Base-by-base conservation (phyloP, 92 coral and sea anemone genomes). In the Zoanthus gigantus region DNA sequence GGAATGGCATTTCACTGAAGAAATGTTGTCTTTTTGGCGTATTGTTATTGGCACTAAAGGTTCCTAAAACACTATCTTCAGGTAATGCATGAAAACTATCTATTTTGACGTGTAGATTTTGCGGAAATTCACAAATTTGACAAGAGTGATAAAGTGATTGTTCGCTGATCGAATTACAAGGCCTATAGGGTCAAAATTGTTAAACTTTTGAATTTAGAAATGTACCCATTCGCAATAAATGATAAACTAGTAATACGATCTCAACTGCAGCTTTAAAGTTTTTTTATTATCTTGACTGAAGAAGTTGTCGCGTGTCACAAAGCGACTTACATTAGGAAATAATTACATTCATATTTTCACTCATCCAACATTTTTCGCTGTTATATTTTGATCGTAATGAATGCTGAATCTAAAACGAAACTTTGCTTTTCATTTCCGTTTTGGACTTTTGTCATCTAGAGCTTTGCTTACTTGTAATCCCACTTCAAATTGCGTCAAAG, bases 11-110 rank as follows among this genome's bases (percentile, higher is more conserved):
- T 37, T 37, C 42, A 37, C 42, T 37, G 42, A 37, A 37, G 58
- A 53, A 53, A 53, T 53, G 4, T 72, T 72, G 76, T 72, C 17
- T 72, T 72, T 72, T 72, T 17, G 31, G 76, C 76, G 76, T 72
- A 72, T 72, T 72, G 30, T 72, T 72, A 72, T 29, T 34, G 76
- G 76, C 76, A 72, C 76, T 72, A 72, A 72, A 72, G 76, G 76
- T 31, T 72, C 76, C 76, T 10, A 17, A 5, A 72, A 31, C 52
- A 48, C 34, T 72, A 31, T 72, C 23, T 72, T 9, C 76, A 72
- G 76, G 76, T 72, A 72, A 72, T 72, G 30, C 76, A 31, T 72
- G 76, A 72, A 72, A 72, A 17, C 31, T 72, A 31, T 72, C 37
- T 72, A 17, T 17, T 72, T 72, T 72, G 76, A 72, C 76, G 1